A percentile compares a stretch with the other conserved stretches of the same genome.
These are phyloP conservation scores for Hypsopygia costalis DNA, from an alignment of 2,888 invertebrate genomes.

Conservation along the genomic window DNA sequence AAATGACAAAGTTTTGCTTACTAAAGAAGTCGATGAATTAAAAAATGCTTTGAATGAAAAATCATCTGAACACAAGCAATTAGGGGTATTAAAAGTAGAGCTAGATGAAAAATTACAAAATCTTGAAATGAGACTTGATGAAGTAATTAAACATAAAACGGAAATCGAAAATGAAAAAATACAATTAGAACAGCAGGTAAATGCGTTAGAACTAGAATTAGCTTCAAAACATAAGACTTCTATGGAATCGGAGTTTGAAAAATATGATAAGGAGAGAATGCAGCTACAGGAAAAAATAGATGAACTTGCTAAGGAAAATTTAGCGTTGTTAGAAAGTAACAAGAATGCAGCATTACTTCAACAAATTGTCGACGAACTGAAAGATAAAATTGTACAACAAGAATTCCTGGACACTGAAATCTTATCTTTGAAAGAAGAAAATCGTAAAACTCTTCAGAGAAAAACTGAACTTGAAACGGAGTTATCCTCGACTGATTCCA, in stretches of 20 bases:
- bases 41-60: constrained; percentile 49
- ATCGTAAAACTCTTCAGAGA: constrained; percentile 34
- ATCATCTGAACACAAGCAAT: constrained; percentile 35
- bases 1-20: constrained; percentile 72
- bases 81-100: constrained; percentile 40
- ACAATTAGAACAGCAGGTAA: constrained; percentile 35
- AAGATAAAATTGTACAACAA: constrained; percentile 35
- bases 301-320: constrained; percentile 33
- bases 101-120: constrained; percentile 52
- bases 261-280: constrained; percentile 29
- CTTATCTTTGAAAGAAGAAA: constrained; percentile 42
- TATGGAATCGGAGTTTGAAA: constrained; percentile 22
- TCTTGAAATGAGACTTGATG: constrained; percentile 38
- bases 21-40: constrained; percentile 64
- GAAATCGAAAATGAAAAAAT: constrained; percentile 39
- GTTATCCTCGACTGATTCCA: constrained; percentile 44
- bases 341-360: constrained; percentile 28
- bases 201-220: constrained; percentile 24
- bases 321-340: constrained; percentile 18
- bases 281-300: constrained; percentile 28
- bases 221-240: constrained; percentile 17
- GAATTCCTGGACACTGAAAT: constrained; percentile 38
- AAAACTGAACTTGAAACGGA: constrained; percentile 49
- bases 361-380: constrained; percentile 35
- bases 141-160: constrained; percentile 32